Evolutionary conservation across 2,113 vertebrate genomes (phyloP).

Genomic region (Pelecanus crispus): DNA sequence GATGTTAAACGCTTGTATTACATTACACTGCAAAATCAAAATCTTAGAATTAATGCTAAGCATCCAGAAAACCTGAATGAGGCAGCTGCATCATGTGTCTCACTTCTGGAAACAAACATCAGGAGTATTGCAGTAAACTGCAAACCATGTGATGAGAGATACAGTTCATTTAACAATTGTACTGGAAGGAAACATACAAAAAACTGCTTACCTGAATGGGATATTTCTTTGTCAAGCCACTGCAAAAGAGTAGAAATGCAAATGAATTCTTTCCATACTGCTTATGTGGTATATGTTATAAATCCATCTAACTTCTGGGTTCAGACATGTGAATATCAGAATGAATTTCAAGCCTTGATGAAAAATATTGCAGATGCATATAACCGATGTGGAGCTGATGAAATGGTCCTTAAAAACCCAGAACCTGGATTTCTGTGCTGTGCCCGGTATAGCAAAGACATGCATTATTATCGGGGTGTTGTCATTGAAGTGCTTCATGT

Average conservation of each 20-base stretch:
- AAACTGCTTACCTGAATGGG: not conserved
- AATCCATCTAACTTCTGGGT: conserved; percentile 89
- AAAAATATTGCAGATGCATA: conserved; percentile 72
- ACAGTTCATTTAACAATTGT: not conserved
- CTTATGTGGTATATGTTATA: conserved; percentile 75
- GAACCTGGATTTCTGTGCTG: conserved; percentile 82
- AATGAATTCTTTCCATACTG: conserved; percentile 65
- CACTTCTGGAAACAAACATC: not conserved
- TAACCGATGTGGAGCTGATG: conserved; percentile 63
- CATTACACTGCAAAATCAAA: conserved; percentile 67
- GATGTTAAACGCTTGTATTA: conserved; percentile 71
- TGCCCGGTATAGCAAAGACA: conserved; percentile 82
- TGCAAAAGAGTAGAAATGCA: conserved; percentile 69
- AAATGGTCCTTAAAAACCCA: conserved; percentile 78
- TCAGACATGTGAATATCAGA: conserved; percentile 69
- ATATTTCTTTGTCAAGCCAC: not conserved
- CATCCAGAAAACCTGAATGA: not conserved
- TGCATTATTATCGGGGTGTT: conserved; percentile 81
- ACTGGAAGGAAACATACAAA: not conserved
- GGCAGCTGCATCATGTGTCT: not conserved
- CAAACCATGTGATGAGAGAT: not conserved
- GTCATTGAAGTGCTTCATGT: conserved; percentile 69
- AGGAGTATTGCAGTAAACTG: not conserved
- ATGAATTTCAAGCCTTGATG: conserved; percentile 82
- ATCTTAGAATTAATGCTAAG: not conserved